Evolutionary conservation across 2,113 vertebrate species (phyloP), one percentile per base, ranked within the genome.

Genomic region (Turnix velox): DNA sequence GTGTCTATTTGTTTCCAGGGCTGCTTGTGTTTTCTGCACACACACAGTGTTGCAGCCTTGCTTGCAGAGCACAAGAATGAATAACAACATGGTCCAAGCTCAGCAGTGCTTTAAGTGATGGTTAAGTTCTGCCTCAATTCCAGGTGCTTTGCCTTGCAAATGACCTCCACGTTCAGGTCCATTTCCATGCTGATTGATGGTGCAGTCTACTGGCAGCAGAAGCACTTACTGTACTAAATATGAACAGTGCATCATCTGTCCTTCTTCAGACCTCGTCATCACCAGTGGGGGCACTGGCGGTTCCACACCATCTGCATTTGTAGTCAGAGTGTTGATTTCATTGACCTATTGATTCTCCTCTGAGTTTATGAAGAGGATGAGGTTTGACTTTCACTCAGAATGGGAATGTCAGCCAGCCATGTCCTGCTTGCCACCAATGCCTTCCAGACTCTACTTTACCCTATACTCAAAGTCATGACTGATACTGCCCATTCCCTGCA

Each of bases 1-100:
- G 18, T 55, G 9, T 30, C 14, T 43, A 14, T 17, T 25, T 17
- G 19, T 55, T 84, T 67, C 48, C 58, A 79, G 31, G 18, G 24
- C 40, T 42, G 45, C 17, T 82, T 0, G 0, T 40, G 28, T 62
- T 67, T 81, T 66, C 35, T 84, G 42, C 43, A 3, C 46, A 14
- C 63, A 19, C 46, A 27, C 28, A 30, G 40, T 24, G 57, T 45
- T 49, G 19, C 3, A 3, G 43, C 62, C 14, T 88, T 0, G 0
- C 74, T 78, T 1, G 1, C 13, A 39, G 62, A 58, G 23, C 12
- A 10, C 6, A 14, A 12, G 51, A 49, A 22, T 46, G 39, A 96
- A 67, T 46, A 46, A 46, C 43, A 49, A 4, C 22, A 7, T n/a
- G 33, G 48, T 72, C 43, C 58, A 20, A 67, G 43, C 48, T 93